These are phyloP conservation scores for Felis chaus DNA, from an alignment of 2,113 vertebrate species.

Conservation along the genomic window DNA sequence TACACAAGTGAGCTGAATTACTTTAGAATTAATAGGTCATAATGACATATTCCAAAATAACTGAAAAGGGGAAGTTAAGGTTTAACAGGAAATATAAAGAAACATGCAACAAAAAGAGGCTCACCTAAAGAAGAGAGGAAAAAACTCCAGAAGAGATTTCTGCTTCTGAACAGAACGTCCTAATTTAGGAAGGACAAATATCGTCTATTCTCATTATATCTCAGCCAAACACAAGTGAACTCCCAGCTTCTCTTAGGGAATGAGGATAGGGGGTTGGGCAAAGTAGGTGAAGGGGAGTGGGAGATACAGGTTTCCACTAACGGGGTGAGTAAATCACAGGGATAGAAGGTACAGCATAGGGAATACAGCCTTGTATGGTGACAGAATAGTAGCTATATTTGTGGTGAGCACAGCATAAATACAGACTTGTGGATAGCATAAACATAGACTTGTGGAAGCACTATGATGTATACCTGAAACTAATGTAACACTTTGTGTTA, in stretches of 20 bases:
- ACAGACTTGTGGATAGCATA: neutral
- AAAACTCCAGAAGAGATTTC: neutral
- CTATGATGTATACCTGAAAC: neutral
- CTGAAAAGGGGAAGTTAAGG: neutral
- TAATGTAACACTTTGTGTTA: neutral
- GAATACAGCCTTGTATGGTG: neutral
- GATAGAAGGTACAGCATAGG: neutral
- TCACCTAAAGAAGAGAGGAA: neutral
- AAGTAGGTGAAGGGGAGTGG: neutral
- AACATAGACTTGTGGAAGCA: neutral
- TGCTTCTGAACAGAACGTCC: neutral
- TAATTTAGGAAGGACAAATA: neutral
- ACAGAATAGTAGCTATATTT: neutral
- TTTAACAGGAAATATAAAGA: neutral
- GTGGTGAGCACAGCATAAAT: neutral
- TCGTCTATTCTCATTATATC: neutral
- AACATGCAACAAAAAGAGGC: neutral
- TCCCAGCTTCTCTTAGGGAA: neutral
- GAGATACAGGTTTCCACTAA: neutral
- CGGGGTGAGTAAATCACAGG: neutral
- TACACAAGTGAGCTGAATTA: neutral
- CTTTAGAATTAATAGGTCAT: neutral
- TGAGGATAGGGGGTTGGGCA: neutral
- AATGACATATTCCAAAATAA: slow-evolving; percentile 8
- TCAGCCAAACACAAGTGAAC: neutral